These are phyloP conservation scores for Lepilemur septentrionalis DNA, from an alignment of 2,797 vertebrate genomes.

Conservation along the genomic window DNA sequence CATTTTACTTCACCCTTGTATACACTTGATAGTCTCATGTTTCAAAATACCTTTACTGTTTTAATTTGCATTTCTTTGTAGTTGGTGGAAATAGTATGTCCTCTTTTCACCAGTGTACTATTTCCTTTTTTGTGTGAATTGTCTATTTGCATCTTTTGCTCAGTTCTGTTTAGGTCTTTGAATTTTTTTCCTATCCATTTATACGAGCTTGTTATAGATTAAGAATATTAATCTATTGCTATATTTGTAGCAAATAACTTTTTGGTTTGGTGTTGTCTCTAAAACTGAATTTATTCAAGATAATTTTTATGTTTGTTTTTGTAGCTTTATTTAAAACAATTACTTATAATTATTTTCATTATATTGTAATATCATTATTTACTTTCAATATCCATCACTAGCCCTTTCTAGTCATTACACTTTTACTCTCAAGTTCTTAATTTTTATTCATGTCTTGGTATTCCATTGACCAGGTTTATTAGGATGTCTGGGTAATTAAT, in stretches of 20 bases:
- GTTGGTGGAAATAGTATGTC: neutral
- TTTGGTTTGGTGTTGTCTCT: neutral
- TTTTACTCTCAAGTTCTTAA: neutral
- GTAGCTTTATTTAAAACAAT: neutral
- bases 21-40: neutral
- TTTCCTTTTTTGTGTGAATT: neutral
- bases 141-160: neutral
- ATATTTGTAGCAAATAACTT: neutral
- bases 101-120: neutral
- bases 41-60: neutral
- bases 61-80: conserved; percentile 9
- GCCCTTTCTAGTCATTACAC: neutral
- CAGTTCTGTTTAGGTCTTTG: neutral
- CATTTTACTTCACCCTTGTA: neutral
- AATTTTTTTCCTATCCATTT: neutral
- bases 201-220: neutral
- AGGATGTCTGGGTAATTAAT: neutral
- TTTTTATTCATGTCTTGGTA: neutral
- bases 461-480: neutral
- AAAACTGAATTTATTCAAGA: conserved; percentile 20
- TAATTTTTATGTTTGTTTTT: conserved; percentile 13
- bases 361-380: neutral
- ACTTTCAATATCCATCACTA: neutral
- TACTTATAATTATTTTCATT: neutral
- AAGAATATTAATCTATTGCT: neutral